A percentile compares a stretch with the other conserved stretches of the same genome.
These are phyloP conservation scores for Homalodisca vitripennis DNA, from an alignment of 1,140 invertebrate species.

Conservation along the genomic window DNA sequence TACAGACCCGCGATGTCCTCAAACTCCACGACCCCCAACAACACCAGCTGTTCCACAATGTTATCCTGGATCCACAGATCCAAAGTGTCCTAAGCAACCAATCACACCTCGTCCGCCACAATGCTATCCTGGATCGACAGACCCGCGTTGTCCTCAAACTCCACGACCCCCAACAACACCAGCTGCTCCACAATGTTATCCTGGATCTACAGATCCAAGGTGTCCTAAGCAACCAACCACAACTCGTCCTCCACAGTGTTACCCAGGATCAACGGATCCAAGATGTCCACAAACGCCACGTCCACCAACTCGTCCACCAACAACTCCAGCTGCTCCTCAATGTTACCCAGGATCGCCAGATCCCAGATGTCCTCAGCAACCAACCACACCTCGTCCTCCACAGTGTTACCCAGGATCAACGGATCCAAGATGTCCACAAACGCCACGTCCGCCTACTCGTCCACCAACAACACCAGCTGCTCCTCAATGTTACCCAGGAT, in stretches of 20 bases:
- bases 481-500: no score
- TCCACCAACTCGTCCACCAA: slow-evolving; percentile 24
- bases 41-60: slow-evolving; percentile 37
- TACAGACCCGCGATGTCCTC: slow-evolving; percentile 43
- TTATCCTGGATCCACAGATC: slow-evolving; percentile 43
- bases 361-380: slow-evolving; percentile 44
- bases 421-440: no score
- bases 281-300: slow-evolving; percentile 42
- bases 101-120: slow-evolving; percentile 34
- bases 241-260: slow-evolving; percentile 41
- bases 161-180: slow-evolving; percentile 38
- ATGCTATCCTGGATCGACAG: slow-evolving; percentile 45
- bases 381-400: no score
- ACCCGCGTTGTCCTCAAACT: slow-evolving; percentile 46
- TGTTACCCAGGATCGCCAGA: slow-evolving; percentile 46
- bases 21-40: slow-evolving; percentile 40
- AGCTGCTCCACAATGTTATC: slow-evolving; percentile 40
- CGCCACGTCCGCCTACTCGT: no score
- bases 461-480: no score
- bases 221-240: slow-evolving; percentile 40
- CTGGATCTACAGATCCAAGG: slow-evolving; percentile 44
- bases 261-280: slow-evolving; percentile 46
- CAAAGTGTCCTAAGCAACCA: slow-evolving; percentile 40
- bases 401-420: no score
- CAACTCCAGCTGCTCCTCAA: slow-evolving; percentile 25